Conservation (phyloP, 2,888 invertebrate species). For the Timema podura region DNA sequence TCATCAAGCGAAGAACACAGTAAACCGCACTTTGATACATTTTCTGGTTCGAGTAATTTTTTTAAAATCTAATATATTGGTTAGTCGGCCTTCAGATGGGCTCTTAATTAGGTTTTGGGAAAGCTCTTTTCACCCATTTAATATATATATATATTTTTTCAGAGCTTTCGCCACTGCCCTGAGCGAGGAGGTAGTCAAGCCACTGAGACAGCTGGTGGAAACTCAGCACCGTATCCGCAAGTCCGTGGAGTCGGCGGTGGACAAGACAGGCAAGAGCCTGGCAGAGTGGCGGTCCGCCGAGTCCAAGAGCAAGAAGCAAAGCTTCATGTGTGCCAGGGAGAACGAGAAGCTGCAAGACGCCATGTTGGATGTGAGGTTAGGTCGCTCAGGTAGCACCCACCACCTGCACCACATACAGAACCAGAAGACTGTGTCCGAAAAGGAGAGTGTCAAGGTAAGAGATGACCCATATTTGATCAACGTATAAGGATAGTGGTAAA, state of each 20-base stretch:
- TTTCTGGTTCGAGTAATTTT: too few species aligned
- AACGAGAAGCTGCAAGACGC: constrained; percentile 89
- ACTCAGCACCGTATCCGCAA: constrained; percentile 55
- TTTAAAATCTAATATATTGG: too few species aligned
- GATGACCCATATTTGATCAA: not conserved
- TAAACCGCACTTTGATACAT: too few species aligned
- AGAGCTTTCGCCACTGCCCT: constrained; percentile 74
- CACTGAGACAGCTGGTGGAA: constrained; percentile 63
- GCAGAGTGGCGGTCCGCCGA: constrained; percentile 84
- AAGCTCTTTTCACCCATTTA: not conserved
- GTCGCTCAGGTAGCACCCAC: constrained; percentile 35
- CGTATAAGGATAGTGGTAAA: too few species aligned
- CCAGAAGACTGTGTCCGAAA: constrained; percentile 48
- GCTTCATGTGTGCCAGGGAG: constrained; percentile 81
- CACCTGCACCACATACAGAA: constrained; percentile 34
- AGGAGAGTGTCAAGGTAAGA: constrained; percentile 56
- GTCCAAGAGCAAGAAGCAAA: constrained; percentile 83
- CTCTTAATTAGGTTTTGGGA: too few species aligned
- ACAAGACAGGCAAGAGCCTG: constrained; percentile 76
- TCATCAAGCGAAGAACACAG: too few species aligned
- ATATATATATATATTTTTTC: constrained; percentile 30
- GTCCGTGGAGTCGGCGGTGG: constrained; percentile 61
- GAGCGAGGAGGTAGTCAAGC: constrained; percentile 85
- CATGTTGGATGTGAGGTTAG: constrained; percentile 53
- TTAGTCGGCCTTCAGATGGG: too few species aligned